Evolutionary conservation across 2,888 invertebrate genomes (phyloP).

Genomic region (Mayetiola destructor): DNA sequence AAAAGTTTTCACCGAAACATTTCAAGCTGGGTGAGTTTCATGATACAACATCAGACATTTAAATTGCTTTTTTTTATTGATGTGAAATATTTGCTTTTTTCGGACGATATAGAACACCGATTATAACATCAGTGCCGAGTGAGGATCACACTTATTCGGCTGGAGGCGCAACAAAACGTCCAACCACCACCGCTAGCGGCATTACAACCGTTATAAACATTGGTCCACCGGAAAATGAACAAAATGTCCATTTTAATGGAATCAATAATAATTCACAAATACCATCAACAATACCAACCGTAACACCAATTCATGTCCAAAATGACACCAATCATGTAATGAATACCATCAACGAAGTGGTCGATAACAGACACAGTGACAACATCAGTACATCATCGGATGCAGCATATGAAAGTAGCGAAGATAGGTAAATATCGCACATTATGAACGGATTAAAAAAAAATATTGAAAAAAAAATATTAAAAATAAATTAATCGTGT

Average conservation of each 20-base stretch:
- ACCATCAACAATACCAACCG: background rate
- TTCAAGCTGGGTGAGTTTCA: constrained; percentile 31
- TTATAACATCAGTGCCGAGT: constrained; percentile 77
- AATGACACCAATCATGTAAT: background rate
- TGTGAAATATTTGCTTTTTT: background rate
- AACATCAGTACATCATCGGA: constrained; percentile 38
- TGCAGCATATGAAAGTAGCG: constrained; percentile 43
- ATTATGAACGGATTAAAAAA: constrained; percentile 9
- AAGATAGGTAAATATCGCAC: constrained; percentile 39
- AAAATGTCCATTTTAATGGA: background rate
- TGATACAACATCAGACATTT: no score
- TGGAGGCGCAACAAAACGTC: constrained; percentile 27
- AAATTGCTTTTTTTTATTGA: background rate
- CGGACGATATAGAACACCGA: constrained; percentile 28
- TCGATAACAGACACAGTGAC: constrained; percentile 21
- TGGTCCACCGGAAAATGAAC: background rate
- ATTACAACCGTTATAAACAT: background rate
- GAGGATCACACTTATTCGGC: constrained; percentile 89
- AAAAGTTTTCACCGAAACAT: constrained; percentile 40
- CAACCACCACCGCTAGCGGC: constrained; percentile 22
- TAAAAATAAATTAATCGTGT: background rate
- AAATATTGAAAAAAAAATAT: background rate
- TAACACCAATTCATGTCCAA: background rate
- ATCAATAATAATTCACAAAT: background rate
- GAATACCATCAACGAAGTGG: background rate